Base-by-base conservation (phyloP, 1,140 invertebrate species). In the Monochamus saltuarius region DNA sequence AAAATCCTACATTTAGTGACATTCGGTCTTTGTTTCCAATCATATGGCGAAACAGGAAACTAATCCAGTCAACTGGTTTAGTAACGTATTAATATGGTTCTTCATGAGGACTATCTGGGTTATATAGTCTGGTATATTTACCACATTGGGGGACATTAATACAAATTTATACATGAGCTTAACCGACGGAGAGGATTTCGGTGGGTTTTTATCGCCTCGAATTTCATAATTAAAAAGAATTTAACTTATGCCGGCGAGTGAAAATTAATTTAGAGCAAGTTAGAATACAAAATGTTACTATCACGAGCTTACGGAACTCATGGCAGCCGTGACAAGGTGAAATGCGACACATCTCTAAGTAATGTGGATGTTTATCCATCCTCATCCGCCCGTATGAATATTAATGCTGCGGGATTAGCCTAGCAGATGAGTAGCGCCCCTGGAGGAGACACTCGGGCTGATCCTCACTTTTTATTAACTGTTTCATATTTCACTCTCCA, bases 291-390 rank as follows among this genome's bases (percentile, higher is more conserved):
- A 19, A 38, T 22, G 51, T 38, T 29, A 29, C 40, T 55, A 34
- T 43, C 43, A 42, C 39, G 39, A 42, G 53, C 39, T 55, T 55
- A 55, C 53, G 40, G 46, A 42, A 55, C 53, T 55, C 46, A 43
- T 55, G 40, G 43, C 39, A 19, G 14, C 36, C 34, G 53, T 57
- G 55, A 57, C 55, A 57, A 57, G 55, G 55, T 57, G 55, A 57
- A 57, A 57, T 46, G 55, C 46, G 49, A 54, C 59, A 55, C 42
- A 56, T 62, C 60, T 56, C 53, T 36, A 62, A 62, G 60, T 62
- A 62, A 62, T 56, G 53, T 62, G 50, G 55, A 62, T 62, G 60
- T 62, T 62, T 62, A 62, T 62, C 60, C 60, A 38, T 50, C 35
- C 51, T 59, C 58, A 59, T 62, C 53, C 60, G 47, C 38, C 47